Evolutionary conservation across 1,140 invertebrate genomes (phyloP), one percentile per base, ranked within the genome.

Genomic region (Piezodorus guildinii): DNA sequence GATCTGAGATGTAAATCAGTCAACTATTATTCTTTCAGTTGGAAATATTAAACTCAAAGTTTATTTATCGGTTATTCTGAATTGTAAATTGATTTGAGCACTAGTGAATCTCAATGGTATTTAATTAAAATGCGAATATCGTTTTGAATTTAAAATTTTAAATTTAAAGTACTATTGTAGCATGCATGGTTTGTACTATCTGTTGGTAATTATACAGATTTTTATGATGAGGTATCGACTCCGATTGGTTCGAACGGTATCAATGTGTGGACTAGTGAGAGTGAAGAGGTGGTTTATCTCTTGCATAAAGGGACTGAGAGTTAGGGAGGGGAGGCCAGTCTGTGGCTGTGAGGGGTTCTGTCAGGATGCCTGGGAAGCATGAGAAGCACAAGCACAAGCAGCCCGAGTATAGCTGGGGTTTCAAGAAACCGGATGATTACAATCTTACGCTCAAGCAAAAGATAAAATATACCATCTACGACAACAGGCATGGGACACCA

Each of bases 231-330:
- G 12, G 34, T 39, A 39, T 39, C 34, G 9, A 16, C 14, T 19
- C 14, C 4, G 49, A 52, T 21, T 25, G 49, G 17, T 25, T 19
- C 8, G 23, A 52, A 8, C 49, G 8, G 49, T 9, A 52, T 61
- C 17, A 61, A 61, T 6, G 44, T 61, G 34, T 61, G 30, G 3
- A 61, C 34, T 43, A 61, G 62, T 43, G 49, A n/a, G 62, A 34
- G 45, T 45, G 46, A 23, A 23, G 52, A 16, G 52, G 17, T 49
- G 46, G n/a, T 21, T 21, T 49, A 49, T 49, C 46, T 49, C 51
- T 43, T 21, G 46, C 27, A 63, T 30, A 63, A 63, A 54, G 62
- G 15, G 43, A 23, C 58, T 39, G 17, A 19, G 15, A 16, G 16
- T 34, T 21, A 44, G 30, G 58, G 21, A 39, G 25, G 17, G 30